Base-by-base conservation (phyloP, 2,888 invertebrate genomes). In the Lycia hirtaria region DNA sequence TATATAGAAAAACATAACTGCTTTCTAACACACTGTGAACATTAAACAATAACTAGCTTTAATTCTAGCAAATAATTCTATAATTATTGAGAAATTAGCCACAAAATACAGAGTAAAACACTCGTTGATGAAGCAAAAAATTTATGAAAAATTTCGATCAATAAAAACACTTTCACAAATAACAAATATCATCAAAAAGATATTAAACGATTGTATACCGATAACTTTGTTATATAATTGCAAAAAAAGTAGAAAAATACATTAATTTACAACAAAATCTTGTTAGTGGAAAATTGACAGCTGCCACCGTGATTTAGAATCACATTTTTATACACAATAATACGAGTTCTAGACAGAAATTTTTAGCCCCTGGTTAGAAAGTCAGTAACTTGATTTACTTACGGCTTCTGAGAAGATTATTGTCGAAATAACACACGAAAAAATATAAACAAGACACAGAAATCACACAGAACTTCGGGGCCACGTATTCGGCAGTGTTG, bases 401-500 rank as follows among this genome's bases (percentile, higher is more conserved):
- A 89, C 90, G 80, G 85, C 80, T 84, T 81, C 67, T 68, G 62
- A 69, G 62, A 57, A 66, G 72, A 77, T 76, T 81, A 73, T 67
- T 73, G 65, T 65, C 72, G 80, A 83, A 86, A 76, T 85, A 79
- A 67, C 79, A 73, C 79, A 82, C 72, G 81, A 81, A 87, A 89
- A 87, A 88, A 88, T 87, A 63, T 88, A 89, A 90, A 91, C 88
- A 90, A 88, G 83, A 75, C 75, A 75, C 83, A 79, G 71, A 75
- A 80, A 79, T 75, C 80, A 76, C 84, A 78, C 73, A 81, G 69
- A 82, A 81, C 80, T 77, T 80, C 79, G 81, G 82, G 89, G 92
- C 92, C 92, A 92, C 92, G 92, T 92, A 92, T 92, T 84, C 83
- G 77, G 76, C 81, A 70, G 88, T 87, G 88, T 88, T 91, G 91